phyloP scores from a whole-genome alignment of 2,888 invertebrate species.

The Pardosa pseudoannulata region DNA sequence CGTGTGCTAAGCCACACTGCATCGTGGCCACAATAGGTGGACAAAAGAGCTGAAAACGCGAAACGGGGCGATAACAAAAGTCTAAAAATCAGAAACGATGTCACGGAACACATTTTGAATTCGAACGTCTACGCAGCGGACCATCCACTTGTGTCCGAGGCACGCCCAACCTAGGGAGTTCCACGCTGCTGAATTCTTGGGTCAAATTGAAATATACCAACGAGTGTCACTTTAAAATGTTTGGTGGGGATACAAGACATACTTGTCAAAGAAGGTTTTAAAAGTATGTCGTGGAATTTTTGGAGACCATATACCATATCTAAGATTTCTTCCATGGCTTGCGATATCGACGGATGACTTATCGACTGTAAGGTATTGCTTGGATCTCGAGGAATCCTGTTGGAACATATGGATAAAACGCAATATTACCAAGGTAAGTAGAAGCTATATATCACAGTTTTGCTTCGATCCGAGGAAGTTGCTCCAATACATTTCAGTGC shows the following conservation, averaged over 20 bases:
- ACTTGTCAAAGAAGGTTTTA: background rate
- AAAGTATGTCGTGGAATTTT: conserved; percentile 5
- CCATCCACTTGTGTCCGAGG: conserved; percentile 45
- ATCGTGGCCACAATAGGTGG: background rate
- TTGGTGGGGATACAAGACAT: background rate
- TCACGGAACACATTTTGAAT: too few relatives aligned
- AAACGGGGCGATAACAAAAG: conserved; percentile 32
- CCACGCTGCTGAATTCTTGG: conserved; percentile 51
- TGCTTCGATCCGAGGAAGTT: too few relatives aligned
- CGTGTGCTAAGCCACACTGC: background rate
- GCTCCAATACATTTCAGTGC: too few relatives aligned
- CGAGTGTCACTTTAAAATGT: conserved; percentile 35
- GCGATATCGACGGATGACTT: conserved; percentile 10
- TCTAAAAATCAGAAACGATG: conserved; percentile 35
- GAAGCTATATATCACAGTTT: too few relatives aligned
- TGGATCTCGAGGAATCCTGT: background rate
- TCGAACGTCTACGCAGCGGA: conserved; percentile 35
- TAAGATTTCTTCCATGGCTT: conserved; percentile 26
- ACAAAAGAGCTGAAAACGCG: conserved; percentile 5
- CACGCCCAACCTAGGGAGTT: conserved; percentile 32
- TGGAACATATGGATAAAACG: conserved; percentile 61
- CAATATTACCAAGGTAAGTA: conserved; percentile 32
- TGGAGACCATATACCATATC: too few relatives aligned
- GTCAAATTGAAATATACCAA: conserved; percentile 59
- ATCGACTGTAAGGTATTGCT: background rate